Evolutionary conservation across 2,113 vertebrate genomes (phyloP), one percentile per base, ranked within the genome.

Genomic region (Actinemys pallida): DNA sequence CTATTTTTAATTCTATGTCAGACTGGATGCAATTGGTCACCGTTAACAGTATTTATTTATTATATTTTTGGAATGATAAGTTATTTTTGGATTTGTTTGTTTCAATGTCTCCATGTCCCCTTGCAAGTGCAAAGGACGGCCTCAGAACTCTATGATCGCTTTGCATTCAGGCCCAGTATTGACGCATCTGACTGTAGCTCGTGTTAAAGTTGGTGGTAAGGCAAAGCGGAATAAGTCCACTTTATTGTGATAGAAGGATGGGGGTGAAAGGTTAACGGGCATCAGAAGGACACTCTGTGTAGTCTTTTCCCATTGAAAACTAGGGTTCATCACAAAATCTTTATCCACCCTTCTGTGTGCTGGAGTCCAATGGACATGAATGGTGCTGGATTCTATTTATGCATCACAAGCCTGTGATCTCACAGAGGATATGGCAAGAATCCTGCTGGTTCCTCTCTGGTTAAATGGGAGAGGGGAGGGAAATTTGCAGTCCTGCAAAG

Each of bases 1-100:
- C 19, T 95, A 9, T 88, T 93, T 96, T 94, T 85, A 69, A 88
- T 90, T 59, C 53, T 89, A 24, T 42, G 47, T 87, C 86, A 69
- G 90, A 53, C 85, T 16, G 87, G 82, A 87, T 62, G 89, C 80
- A 52, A 90, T 88, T 50, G 16, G 91, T 93, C 87, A 16, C 79
- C 7, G 0, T 84, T 88, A 89, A 93, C 91, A 78, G 90, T 97
- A 95, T 98, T 98, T 98, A 98, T 98, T 98, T 97, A 96, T 91
- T 90, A 86, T 94, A 89, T 52, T 75, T 16, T 25, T 4, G 11
- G 11, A 86, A 49, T 72, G 19, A 20, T 94, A 87, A 93, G 69
- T 97, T 95, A 96, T 97, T 97, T 93, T 85, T 39, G 27, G 50
- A 76, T 88, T 84, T 90, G 12, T 96, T 90, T 81, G 42, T 62